Percentiles rank a stretch among this genome's conserved stretches.
Evolutionary conservation across 2,888 invertebrate genomes (phyloP).

Genomic region (Napeogenes sylphis): DNA sequence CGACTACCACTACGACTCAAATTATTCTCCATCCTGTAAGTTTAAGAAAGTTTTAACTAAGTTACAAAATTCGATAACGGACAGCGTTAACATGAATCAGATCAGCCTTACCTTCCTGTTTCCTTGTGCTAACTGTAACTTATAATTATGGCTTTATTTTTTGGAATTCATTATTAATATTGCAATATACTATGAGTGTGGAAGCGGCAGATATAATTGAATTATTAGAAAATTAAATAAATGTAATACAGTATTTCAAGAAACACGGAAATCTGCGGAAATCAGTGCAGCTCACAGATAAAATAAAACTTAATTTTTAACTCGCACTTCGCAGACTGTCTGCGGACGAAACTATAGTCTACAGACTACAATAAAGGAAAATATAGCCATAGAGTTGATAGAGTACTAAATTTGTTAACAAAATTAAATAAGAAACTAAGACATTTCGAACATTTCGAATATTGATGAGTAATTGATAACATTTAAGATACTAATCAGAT

Average conservation of each 20-base stretch:
- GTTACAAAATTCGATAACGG: slow-evolving; percentile 56
- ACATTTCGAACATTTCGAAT: too few species aligned
- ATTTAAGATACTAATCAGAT: too few species aligned
- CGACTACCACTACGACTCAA: slow-evolving; percentile 79
- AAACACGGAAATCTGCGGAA: slow-evolving; percentile 56
- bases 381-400: too few species aligned
- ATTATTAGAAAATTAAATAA: slow-evolving; percentile 31
- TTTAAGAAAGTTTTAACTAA: slow-evolving; percentile 47
- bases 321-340: neutral
- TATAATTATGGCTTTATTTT: slow-evolving; percentile 29
- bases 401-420: too few species aligned
- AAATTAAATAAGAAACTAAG: too few species aligned
- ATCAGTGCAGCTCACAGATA: slow-evolving; percentile 43
- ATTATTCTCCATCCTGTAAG: slow-evolving; percentile 72
- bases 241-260: slow-evolving; percentile 55
- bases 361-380: neutral
- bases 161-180: slow-evolving; percentile 29
- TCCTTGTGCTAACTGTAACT: slow-evolving; percentile 37
- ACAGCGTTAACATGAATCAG: slow-evolving; percentile 50
- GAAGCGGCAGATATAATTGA: slow-evolving; percentile 17
- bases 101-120: slow-evolving; percentile 54
- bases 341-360: neutral
- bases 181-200: slow-evolving; percentile 21
- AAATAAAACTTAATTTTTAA: slow-evolving; percentile 5
- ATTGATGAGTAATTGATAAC: too few species aligned